Evolutionary conservation across 2,888 invertebrate genomes (phyloP).

Genomic region (Bursaphelenchus okinawaensis): DNA sequence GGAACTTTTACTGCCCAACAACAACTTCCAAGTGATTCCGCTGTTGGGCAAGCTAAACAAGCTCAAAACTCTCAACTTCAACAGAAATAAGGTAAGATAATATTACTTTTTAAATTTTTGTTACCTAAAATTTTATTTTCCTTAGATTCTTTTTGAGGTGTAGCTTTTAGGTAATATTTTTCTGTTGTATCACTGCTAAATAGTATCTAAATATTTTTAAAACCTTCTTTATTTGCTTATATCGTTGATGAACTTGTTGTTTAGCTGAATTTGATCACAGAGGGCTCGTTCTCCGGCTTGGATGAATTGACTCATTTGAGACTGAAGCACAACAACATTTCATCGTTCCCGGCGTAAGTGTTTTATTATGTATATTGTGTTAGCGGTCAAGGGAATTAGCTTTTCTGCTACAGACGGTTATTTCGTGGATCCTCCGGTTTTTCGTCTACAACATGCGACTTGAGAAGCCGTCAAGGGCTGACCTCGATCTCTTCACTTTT

Average conservation of each 20-base stretch:
- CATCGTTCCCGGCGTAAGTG: constrained; percentile 36
- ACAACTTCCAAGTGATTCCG: constrained; percentile 39
- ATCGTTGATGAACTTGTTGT: constrained; percentile 30
- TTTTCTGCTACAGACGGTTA: not conserved
- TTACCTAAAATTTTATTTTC: not conserved
- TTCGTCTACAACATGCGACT: not conserved
- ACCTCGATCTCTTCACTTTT: not conserved
- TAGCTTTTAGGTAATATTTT: no score
- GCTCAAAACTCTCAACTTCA: constrained; percentile 71
- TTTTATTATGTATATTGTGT: constrained; percentile 2
- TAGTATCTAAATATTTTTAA: no score
- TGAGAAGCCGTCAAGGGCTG: not conserved
- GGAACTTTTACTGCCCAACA: constrained; percentile 39
- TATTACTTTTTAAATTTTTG: not conserved
- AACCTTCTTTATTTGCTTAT: constrained; percentile 33
- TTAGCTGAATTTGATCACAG: not conserved
- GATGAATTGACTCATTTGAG: constrained; percentile 34
- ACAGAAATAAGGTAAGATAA: constrained; percentile 65
- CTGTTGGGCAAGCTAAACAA: constrained; percentile 68
- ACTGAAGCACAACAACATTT: constrained; percentile 42
- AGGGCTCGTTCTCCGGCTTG: constrained; percentile 21
- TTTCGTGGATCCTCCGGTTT: not conserved
- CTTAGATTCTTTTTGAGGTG: constrained; percentile 31
- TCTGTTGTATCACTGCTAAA: no score
- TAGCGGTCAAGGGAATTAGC: not conserved